phyloP scores from a whole-genome alignment of 2,888 invertebrate genomes.

The Cosmorhoe ocellata region DNA sequence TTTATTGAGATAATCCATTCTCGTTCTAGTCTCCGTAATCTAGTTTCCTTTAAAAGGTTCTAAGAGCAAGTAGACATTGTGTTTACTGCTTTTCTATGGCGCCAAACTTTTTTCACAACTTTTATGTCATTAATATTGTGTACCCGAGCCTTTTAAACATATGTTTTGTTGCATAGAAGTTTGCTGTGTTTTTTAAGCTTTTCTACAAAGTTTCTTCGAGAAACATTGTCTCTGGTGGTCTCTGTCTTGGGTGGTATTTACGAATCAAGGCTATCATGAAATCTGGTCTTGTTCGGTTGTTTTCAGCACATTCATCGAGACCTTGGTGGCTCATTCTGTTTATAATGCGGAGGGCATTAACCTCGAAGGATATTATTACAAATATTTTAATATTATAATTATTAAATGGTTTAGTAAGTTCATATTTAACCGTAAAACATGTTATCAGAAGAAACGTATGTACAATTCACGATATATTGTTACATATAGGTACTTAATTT shows the following conservation, averaged over 20 bases:
- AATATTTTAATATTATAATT: too few species aligned
- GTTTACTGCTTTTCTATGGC: too few species aligned
- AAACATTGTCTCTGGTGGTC: conserved; percentile 1
- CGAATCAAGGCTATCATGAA: conserved; percentile 16
- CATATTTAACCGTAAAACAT: too few species aligned
- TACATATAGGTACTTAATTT: too few species aligned
- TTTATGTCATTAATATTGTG: neutral
- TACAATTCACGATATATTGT: too few species aligned
- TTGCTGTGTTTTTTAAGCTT: neutral
- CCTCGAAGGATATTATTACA: conserved; percentile 15
- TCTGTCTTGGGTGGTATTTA: neutral
- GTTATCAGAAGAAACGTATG: too few species aligned
- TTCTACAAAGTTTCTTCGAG: neutral
- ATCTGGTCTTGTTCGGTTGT: conserved; percentile 7
- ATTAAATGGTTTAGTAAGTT: too few species aligned
- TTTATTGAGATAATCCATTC: too few species aligned
- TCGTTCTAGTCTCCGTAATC: too few species aligned
- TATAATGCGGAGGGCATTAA: conserved; percentile 26
- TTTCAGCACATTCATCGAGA: conserved; percentile 26
- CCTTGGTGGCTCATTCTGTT: conserved; percentile 28
- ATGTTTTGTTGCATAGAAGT: neutral
- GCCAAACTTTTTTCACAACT: neutral
- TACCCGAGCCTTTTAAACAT: neutral
- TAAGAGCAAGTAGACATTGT: too few species aligned
- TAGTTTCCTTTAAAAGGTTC: too few species aligned